These are phyloP conservation scores for Sinohyriopsis cumingii DNA, from an alignment of 2,888 invertebrate genomes.

Conservation along the genomic window DNA sequence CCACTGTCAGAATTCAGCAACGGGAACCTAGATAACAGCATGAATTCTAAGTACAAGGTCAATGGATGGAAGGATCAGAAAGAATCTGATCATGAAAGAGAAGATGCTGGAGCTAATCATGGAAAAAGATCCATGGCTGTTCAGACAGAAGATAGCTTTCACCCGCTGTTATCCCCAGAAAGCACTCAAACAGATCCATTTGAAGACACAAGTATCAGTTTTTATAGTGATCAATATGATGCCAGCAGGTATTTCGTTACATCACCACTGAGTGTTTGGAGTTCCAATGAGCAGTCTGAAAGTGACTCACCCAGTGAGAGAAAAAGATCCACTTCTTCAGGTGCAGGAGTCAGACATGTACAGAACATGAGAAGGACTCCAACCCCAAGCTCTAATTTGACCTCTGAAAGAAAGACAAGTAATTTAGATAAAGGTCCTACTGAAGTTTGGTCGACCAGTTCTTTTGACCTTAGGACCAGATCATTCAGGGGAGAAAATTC, in stretches of 20 bases:
- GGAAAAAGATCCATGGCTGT: conserved; percentile 32
- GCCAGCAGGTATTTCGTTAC: conserved; percentile 31
- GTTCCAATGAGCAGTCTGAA: conserved; percentile 38
- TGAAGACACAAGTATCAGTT: conserved; percentile 3
- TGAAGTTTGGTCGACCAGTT: conserved; percentile 46
- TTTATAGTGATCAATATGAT: conserved; percentile 9
- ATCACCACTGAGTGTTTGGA: conserved; percentile 52
- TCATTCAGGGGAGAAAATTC: conserved; percentile 31
- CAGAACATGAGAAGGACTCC: conserved; percentile 22
- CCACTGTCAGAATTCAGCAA: too few species aligned
- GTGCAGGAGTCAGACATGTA: conserved; percentile 15
- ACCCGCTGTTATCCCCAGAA: conserved; percentile 9
- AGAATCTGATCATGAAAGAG: conserved; percentile 2
- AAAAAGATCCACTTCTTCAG: conserved; percentile 26
- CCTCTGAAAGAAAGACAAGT: conserved; percentile 25
- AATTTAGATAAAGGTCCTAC: conserved; percentile 32
- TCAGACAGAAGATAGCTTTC: conserved; percentile 19
- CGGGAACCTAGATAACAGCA: too few species aligned
- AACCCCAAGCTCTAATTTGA: conserved; percentile 24
- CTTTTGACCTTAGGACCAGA: conserved; percentile 19
- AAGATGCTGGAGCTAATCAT: conserved; percentile 15
- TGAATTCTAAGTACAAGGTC: too few species aligned
- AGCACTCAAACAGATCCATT: conserved; percentile 22
- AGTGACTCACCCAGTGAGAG: conserved; percentile 27
- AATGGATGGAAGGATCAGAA: too few species aligned